Evolutionary conservation across 2,797 vertebrate genomes (phyloP), one percentile per base, ranked within the genome.

Genomic region (Etheostoma nigrum): DNA sequence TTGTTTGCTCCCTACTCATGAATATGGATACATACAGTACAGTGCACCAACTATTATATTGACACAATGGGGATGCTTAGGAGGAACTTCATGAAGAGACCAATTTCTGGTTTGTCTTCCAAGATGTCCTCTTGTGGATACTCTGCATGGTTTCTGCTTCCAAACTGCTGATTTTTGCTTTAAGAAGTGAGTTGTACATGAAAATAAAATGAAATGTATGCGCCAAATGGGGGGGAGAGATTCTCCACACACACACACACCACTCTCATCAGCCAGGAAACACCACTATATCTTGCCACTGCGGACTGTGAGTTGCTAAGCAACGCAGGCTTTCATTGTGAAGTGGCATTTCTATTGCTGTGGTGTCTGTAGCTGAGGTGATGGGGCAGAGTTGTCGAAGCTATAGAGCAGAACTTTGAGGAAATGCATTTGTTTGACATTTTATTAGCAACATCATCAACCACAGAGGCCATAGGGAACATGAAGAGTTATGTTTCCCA

Each of bases 261-360:
- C 45, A 78, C 82, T 80, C 85, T 84, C 90, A 86, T 88, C 86
- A 90, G 91, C 91, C 86, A 91, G 95, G 94, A 95, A 95, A 95
- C 93, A 95, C 94, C 94, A 93, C 92, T 93, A 91, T 89, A 94
- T 92, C 91, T 92, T 83, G 79, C 91, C 78, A 91, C 93, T 92
- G 93, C 87, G 83, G 93, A 90, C 89, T 89, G 71, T 57, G 91
- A 92, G 95, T 95, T 96, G 95, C 95, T 93, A 88, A 88, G 95
- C 95, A 95, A 96, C 95, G 78, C 88, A 19, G 88, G 82, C 87
- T 95, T 94, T 94, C 83, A 82, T 76, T 87, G 88, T 78, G 87
- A 86, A 91, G 89, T 86, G 79, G 67, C 81, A 82, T 92, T 79
- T 92, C 85, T 71, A 27, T 76, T 76, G 84, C 86, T 21, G 84